Percentiles rank a stretch among this genome's conserved stretches.
Conservation (phyloP, 2,113 vertebrate genomes). For the Platichthys flesus region DNA sequence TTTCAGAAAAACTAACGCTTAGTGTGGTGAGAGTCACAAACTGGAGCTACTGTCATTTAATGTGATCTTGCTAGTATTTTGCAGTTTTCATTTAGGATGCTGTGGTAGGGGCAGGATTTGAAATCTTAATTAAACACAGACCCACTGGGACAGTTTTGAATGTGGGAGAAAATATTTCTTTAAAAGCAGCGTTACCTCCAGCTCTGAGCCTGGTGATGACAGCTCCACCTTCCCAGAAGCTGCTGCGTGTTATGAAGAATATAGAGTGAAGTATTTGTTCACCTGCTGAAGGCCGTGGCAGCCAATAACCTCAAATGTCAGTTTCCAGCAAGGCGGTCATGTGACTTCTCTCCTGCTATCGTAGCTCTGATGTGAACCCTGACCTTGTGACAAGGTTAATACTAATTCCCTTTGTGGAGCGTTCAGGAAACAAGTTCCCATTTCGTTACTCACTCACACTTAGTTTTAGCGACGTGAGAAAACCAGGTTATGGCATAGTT, state of each 20-base stretch:
- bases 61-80: too few species aligned
- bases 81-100: too few species aligned
- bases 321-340: conserved; percentile 23
- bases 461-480: conserved; percentile 47
- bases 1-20: too few species aligned
- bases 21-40: too few species aligned
- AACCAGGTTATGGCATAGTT: conserved; percentile 41
- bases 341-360: conserved; percentile 44
- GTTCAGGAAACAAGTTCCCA: conserved; percentile 49
- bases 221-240: conserved; percentile 55
- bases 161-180: conserved; percentile 17
- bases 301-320: conserved; percentile 46
- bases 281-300: conserved; percentile 57
- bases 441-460: conserved; percentile 49
- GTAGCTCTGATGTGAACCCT: conserved; percentile 55
- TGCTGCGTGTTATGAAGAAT: conserved; percentile 24
- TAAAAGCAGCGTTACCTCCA: conserved; percentile 14
- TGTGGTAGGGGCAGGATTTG: too few species aligned
- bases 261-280: conserved; percentile 63
- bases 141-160: not conserved
- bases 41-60: too few species aligned
- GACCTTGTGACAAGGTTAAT: conserved; percentile 54
- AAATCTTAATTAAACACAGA: not conserved
- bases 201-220: conserved; percentile 50
- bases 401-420: conserved; percentile 38